phyloP scores from a whole-genome alignment of 2,113 vertebrate genomes.

The Lanius collurio region DNA sequence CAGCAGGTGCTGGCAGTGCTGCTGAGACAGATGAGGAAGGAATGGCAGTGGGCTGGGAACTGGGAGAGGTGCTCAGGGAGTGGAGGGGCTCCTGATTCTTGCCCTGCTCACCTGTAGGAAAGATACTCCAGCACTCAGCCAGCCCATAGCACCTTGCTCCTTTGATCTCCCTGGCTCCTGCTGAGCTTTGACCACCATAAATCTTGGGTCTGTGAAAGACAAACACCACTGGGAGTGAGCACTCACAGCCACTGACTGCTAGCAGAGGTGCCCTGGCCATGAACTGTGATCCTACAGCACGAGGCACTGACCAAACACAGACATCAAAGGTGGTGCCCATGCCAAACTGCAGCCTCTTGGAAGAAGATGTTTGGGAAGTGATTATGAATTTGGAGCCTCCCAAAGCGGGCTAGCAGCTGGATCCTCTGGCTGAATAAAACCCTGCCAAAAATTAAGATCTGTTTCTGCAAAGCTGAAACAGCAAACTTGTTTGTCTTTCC shows the following conservation, averaged over 20 bases:
- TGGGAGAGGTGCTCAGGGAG: neutral
- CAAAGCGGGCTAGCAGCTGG: neutral
- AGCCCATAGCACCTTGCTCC: neutral
- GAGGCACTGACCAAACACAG: neutral
- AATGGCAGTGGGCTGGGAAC: neutral
- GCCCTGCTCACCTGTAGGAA: neutral
- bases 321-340: neutral
- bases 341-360: constrained; percentile 44
- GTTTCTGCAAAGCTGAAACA: constrained; percentile 46
- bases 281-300: neutral
- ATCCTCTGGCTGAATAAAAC: constrained; percentile 10
- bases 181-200: neutral
- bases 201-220: neutral
- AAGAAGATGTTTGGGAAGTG: neutral
- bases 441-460: constrained; percentile 50
- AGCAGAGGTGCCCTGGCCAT: neutral
- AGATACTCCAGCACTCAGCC: neutral
- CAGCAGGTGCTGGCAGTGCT: neutral
- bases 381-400: constrained; percentile 32
- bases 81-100: neutral
- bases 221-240: neutral
- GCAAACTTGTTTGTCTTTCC: constrained; percentile 63
- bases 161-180: neutral
- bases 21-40: neutral
- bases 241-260: neutral